Conservation (phyloP, 2,888 invertebrate species). For the Seladonia tumulorum region DNA sequence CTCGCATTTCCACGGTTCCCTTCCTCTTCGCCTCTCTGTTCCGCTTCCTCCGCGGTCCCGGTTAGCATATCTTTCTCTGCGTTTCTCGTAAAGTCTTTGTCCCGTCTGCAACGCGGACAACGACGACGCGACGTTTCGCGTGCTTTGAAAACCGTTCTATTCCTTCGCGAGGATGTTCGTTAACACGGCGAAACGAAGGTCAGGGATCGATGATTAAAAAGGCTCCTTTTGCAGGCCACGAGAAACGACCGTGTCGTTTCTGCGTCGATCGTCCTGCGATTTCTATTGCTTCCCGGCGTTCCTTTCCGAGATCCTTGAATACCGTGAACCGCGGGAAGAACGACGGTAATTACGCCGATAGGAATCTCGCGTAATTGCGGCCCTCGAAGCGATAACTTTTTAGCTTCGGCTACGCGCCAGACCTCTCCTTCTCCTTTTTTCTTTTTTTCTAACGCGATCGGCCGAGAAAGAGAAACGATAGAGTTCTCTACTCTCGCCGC, state of each 20-base stretch:
- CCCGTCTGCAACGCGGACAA: conserved; percentile 25
- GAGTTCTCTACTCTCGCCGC: background rate
- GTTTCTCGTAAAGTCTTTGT: conserved; percentile 68
- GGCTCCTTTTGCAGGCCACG: conserved; percentile 27
- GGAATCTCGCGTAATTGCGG: conserved; percentile 45
- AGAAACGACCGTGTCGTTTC: conserved; percentile 51
- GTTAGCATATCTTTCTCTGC: conserved; percentile 34
- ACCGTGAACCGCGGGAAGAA: conserved; percentile 24
- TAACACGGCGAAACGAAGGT: conserved; percentile 62
- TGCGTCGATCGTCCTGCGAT: conserved; percentile 32
- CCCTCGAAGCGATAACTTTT: conserved; percentile 25
- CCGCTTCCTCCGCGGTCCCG: conserved; percentile 12
- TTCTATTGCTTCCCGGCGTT: conserved; percentile 25
- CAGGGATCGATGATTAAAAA: conserved; percentile 66
- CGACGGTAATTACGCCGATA: conserved; percentile 39
- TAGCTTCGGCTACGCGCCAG: conserved; percentile 19
- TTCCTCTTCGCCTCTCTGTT: conserved; percentile 29
- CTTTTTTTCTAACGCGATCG: conserved; percentile 21
- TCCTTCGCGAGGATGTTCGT: conserved; percentile 32
- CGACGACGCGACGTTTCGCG: conserved; percentile 28
- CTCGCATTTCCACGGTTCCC: conserved; percentile 32
- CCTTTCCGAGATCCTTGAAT: conserved; percentile 24
- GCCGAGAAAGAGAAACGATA: background rate
- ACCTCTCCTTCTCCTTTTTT: background rate
- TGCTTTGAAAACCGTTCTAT: conserved; percentile 39